Evolutionary conservation across 1,140 invertebrate species (phyloP), one percentile per base, ranked within the genome.

Genomic region (Arion vulgaris): DNA sequence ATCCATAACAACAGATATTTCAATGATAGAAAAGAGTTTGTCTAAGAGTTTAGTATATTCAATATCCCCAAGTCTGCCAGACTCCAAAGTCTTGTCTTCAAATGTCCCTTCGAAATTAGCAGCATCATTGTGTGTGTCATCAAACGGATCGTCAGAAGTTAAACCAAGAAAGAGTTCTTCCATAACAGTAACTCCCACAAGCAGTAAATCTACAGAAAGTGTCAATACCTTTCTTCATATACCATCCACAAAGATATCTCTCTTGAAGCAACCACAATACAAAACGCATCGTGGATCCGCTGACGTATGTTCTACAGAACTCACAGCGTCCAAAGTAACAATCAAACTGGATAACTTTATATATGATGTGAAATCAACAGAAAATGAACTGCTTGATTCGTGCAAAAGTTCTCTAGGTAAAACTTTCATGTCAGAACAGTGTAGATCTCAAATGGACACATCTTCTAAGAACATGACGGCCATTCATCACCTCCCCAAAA

Each of bases 401-500:
- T 17, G 19, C n/a, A 57, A 32, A 1, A 49, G 1, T 53, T 53
- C 1, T 4, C 62, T 32, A 34, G n/a, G 5, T 66, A 66, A 34
- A 66, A 66, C 7, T 13, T 1, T 28, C 2, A 7, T 32, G 28
- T 9, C 53, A 19, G 53, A 57, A 23, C 53, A 23, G 28, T 32
- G 62, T 66, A 19, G 62, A 66, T 32, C 17, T 66, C 62, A 28
- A 5, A 5, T 66, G 5, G n/a, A 66, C n/a, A 66, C 5, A 66
- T 13, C n/a, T 32, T 17, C 62, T 15, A 66, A 71, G 26, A 69
- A 11, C 76, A 23, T 57, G 53, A 32, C 41, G 19, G 69, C 53
- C 62, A 17, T 71, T 34, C 62, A 41, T 62, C 62, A 28, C 41
- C 62, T 45, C 15, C 62, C 74, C 2, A 76, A 76, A 53, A 53